phyloP scores from a whole-genome alignment of 1,140 invertebrate genomes.

The Lasaia peninsularis region DNA sequence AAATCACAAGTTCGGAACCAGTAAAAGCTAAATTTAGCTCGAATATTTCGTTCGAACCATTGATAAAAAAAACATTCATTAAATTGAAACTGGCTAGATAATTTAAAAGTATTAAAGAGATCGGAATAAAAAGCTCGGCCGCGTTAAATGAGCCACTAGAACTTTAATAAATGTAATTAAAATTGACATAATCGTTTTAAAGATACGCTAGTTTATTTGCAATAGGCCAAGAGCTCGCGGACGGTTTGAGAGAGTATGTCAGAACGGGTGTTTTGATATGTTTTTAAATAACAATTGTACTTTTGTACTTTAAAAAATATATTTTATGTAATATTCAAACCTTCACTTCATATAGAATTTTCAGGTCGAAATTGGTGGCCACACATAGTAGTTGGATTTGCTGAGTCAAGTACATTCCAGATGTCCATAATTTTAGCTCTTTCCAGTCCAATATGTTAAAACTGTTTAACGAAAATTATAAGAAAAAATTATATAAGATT shows the following conservation, averaged over 20 bases:
- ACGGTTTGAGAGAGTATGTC: not conserved
- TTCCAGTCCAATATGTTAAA: too few species aligned
- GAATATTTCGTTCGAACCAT: not conserved
- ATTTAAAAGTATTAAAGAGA: not conserved
- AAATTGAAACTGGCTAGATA: constrained; percentile 6
- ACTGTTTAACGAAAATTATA: too few species aligned
- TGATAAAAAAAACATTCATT: constrained; percentile 5
- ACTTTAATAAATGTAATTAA: constrained; percentile 5
- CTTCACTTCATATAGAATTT: too few species aligned
- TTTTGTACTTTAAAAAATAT: too few species aligned
- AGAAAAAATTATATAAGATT: too few species aligned
- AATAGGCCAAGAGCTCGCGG: not conserved
- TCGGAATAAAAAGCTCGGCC: not conserved
- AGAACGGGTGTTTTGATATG: not conserved
- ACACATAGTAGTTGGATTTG: too few species aligned
- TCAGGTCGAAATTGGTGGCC: too few species aligned
- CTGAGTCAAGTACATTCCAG: too few species aligned
- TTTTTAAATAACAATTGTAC: too few species aligned
- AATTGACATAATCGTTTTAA: constrained; percentile 5
- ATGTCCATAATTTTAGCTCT: too few species aligned
- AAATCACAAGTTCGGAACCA: too few species aligned
- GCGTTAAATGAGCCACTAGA: not conserved
- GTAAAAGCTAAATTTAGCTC: not conserved
- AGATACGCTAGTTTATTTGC: not conserved
- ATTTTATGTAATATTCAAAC: too few species aligned